A percentile compares a stretch with the other conserved stretches of the same genome.
Evolutionary conservation across 2,113 vertebrate species (phyloP).

Genomic region (Scartelaos histophorus): DNA sequence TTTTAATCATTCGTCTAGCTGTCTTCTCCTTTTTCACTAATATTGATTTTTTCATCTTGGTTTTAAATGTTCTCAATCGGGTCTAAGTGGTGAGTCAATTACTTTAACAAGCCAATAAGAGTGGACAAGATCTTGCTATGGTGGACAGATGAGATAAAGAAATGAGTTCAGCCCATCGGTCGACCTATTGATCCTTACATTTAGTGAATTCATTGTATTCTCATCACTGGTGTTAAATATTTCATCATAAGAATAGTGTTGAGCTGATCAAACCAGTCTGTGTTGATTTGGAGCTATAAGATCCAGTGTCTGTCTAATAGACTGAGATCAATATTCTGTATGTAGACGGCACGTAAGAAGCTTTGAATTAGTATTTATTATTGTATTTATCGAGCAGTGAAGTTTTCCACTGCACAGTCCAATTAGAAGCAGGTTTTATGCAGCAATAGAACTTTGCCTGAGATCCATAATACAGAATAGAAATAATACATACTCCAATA

Average conservation of each 20-base stretch:
- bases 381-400: no score
- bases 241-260: not conserved
- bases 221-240: not conserved
- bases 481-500: no score
- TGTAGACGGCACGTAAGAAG: no score
- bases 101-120: conserved; percentile 4
- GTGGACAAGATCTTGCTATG: not conserved
- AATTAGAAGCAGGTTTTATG: not conserved
- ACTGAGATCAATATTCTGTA: no score
- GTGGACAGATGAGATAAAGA: not conserved
- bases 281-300: not conserved
- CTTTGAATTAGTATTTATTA: no score
- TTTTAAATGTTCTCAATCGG: conserved; percentile 5
- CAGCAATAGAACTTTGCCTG: not conserved
- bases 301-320: not conserved
- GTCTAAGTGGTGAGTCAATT: conserved; percentile 8
- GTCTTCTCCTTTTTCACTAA: not conserved
- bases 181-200: not conserved
- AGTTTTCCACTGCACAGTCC: no score
- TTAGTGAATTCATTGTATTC: not conserved
- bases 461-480: no score
- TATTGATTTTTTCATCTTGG: conserved; percentile 10
- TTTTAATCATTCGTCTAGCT: not conserved
- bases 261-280: not conserved
- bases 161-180: not conserved